phyloP scores from a whole-genome alignment of 2,888 invertebrate species.

The Palloptera scutellata region DNA sequence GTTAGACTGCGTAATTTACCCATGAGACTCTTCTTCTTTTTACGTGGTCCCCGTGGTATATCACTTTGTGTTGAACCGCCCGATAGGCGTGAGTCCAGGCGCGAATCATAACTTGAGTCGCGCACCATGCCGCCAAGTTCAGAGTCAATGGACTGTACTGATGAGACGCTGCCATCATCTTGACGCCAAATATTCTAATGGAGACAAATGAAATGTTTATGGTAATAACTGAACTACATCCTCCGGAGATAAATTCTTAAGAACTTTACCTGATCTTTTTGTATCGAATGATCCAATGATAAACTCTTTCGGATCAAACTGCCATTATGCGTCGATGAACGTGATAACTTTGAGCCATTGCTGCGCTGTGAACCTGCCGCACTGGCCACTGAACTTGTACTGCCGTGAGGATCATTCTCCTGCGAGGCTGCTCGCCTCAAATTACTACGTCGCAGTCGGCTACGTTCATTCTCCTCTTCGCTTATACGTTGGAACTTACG shows the following conservation, averaged over 20 bases:
- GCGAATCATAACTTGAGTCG: slow-evolving; percentile 71
- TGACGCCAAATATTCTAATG: slow-evolving; percentile 81
- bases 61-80: slow-evolving; percentile 88
- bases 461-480: slow-evolving; percentile 68
- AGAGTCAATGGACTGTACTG: slow-evolving; percentile 80
- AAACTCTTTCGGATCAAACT: slow-evolving; percentile 75
- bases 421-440: slow-evolving; percentile 69
- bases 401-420: slow-evolving; percentile 71
- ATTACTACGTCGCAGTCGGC: slow-evolving; percentile 62
- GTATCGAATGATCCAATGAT: slow-evolving; percentile 73
- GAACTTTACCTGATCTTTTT: slow-evolving; percentile 65
- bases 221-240: neutral
- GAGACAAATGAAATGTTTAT: neutral
- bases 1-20: slow-evolving; percentile 86
- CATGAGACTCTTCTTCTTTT: slow-evolving; percentile 82
- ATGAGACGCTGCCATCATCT: slow-evolving; percentile 83
- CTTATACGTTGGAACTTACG: slow-evolving; percentile 66
- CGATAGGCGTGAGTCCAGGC: slow-evolving; percentile 81
- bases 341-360: slow-evolving; percentile 56
- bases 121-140: slow-evolving; percentile 73
- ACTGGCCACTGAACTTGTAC: slow-evolving; percentile 58
- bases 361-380: slow-evolving; percentile 59
- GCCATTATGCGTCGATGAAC: slow-evolving; percentile 63
- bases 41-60: slow-evolving; percentile 72
- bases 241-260: neutral